Evolutionary conservation across 2,113 vertebrate genomes (phyloP).

Genomic region (Myotis brandtii): DNA sequence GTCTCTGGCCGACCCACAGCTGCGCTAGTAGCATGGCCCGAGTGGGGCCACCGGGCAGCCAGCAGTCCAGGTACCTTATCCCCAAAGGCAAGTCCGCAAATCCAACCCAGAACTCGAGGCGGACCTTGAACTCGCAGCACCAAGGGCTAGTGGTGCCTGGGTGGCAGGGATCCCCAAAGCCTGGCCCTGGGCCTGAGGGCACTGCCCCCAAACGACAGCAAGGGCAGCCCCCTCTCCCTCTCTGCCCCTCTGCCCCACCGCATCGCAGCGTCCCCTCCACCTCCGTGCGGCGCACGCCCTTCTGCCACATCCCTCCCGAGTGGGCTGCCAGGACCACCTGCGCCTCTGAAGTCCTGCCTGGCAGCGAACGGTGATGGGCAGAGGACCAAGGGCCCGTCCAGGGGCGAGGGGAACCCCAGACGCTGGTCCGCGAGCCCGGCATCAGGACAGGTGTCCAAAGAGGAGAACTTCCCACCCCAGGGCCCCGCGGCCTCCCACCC

Average conservation of each 20-base stretch:
- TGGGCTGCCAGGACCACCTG: background rate
- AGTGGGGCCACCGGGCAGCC: background rate
- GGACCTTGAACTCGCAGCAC: conserved; percentile 50
- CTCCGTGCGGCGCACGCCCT: background rate
- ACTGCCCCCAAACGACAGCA: background rate
- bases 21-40: background rate
- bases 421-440: background rate
- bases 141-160: background rate
- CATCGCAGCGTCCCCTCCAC: background rate
- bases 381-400: background rate
- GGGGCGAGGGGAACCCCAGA: background rate
- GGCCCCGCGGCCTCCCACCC: background rate
- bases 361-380: background rate
- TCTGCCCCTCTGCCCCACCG: background rate
- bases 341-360: background rate
- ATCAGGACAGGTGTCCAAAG: conserved; percentile 45
- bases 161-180: background rate
- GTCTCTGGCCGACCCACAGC: background rate
- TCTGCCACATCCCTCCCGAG: background rate
- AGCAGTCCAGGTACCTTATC: background rate
- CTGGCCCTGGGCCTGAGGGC: conserved; percentile 23
- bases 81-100: background rate
- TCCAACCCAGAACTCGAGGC: background rate
- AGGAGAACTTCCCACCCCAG: background rate
- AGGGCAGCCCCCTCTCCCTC: conserved; percentile 42